Evolutionary conservation across 2,797 vertebrate genomes (phyloP), one percentile per base, ranked within the genome.

Genomic region (Argya squamiceps): DNA sequence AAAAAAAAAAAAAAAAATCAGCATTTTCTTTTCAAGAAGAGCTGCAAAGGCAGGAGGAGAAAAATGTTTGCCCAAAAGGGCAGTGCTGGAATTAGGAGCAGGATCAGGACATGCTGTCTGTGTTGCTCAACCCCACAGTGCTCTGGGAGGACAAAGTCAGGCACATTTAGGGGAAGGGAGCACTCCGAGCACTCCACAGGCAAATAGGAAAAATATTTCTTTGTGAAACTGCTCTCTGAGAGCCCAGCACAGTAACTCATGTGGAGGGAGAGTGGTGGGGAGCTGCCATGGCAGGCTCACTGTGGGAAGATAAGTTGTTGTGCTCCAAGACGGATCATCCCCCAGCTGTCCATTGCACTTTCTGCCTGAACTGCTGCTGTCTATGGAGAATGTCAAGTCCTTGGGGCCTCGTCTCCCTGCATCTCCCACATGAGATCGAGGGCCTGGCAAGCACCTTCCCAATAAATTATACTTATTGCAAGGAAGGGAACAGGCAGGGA

Each of bases 331-430:
- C 30, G 0, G 94, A 96, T 95, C 95, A 84, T 59, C 89, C 94
- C 95, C 96, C 82, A 92, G 94, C 79, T 70, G 27, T 90, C 91
- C 94, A 90, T 94, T 95, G 95, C 88, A 90, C 95, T 96, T 96
- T 94, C 84, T 81, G 85, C 85, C 89, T 89, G 56, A 93, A 74
- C 89, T 60, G 83, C 91, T 90, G 83, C 92, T 0, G 36, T 50
- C 95, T 95, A 46, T 20, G 9, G 88, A 95, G 96, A 96, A 96
- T 95, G 95, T 96, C 96, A 95, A 13, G 77, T 96, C 93, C 94
- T 84, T 36, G 63, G 93, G 80, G 94, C 63, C 95, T 94, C 80
- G 0, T 96, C 89, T 94, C 83, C 74, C 56, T 89, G 85, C 53
- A 30, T 82, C 80, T 92, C 90, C 90, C 92, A 82, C 68, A 50